Percentiles rank a stretch among this genome's conserved stretches.
Evolutionary conservation across 2,797 vertebrate genomes (phyloP).

Genomic region (Anableps anableps): DNA sequence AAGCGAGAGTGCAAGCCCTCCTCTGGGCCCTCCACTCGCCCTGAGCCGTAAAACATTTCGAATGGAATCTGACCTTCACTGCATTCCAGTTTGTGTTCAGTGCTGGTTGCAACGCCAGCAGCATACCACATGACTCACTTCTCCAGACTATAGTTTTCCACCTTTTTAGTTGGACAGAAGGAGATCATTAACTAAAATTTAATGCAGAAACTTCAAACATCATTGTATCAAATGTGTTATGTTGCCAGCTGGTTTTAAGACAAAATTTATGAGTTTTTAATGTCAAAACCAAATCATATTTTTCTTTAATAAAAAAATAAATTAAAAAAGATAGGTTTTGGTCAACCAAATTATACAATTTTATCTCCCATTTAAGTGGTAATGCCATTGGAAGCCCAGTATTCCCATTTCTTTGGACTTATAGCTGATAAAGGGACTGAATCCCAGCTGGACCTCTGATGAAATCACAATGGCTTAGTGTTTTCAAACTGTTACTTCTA

Average conservation of each 20-base stretch:
- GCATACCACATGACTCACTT: constrained; percentile 39
- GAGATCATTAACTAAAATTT: constrained; percentile 3
- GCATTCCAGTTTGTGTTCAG: constrained; percentile 72
- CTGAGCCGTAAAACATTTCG: constrained; percentile 70
- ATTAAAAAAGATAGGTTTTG: not conserved
- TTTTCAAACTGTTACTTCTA: not conserved
- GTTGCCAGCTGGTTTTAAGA: not conserved
- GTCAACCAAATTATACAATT: too few species aligned
- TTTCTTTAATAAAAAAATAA: not conserved
- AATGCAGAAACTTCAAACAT: not conserved
- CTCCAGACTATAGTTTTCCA: constrained; percentile 15
- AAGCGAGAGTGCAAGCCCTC: constrained; percentile 70
- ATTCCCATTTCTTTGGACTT: not conserved
- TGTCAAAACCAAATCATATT: not conserved
- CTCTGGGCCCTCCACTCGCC: constrained; percentile 55
- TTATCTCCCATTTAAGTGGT: too few species aligned
- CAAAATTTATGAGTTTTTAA: not conserved
- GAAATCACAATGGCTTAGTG: not conserved
- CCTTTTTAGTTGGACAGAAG: not conserved
- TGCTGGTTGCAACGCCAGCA: constrained; percentile 63
- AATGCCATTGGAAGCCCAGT: not conserved
- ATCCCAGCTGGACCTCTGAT: not conserved
- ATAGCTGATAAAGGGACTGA: not conserved
- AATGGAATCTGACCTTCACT: constrained; percentile 81
- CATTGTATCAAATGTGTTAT: not conserved